phyloP scores from a whole-genome alignment of 2,888 invertebrate genomes.

The Lacanobia oleracea region DNA sequence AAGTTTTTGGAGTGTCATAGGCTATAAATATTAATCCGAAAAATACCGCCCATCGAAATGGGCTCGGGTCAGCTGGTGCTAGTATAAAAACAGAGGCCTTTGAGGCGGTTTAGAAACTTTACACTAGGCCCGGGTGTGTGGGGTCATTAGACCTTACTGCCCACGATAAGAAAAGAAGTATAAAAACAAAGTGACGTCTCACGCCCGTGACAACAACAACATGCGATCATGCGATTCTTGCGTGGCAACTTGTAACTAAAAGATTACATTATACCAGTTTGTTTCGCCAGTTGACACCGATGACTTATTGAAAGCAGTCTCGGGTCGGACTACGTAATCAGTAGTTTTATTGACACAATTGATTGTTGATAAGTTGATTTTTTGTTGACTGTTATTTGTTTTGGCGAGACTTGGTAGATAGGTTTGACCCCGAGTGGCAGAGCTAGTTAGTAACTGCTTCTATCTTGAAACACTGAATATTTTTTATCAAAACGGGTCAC shows the following conservation, averaged over 20 bases:
- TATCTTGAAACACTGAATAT: background rate
- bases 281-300: constrained; percentile 32
- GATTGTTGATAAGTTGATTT: constrained; percentile 22
- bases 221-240: constrained; percentile 21
- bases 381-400: constrained; percentile 39
- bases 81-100: too few relatives aligned
- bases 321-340: constrained; percentile 30
- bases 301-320: constrained; percentile 48
- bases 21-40: too few relatives aligned
- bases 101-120: too few relatives aligned
- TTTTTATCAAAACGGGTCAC: background rate
- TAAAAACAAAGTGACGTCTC: background rate
- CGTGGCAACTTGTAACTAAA: constrained; percentile 9
- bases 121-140: too few relatives aligned
- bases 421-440: constrained; percentile 11
- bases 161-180: too few relatives aligned
- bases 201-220: constrained; percentile 5
- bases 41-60: too few relatives aligned
- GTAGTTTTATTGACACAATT: constrained; percentile 39
- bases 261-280: constrained; percentile 33
- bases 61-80: too few relatives aligned
- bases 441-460: constrained; percentile 7
- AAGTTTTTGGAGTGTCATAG: too few relatives aligned
- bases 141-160: too few relatives aligned
- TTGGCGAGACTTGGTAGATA: constrained; percentile 6